A percentile compares a stretch with the other conserved stretches of the same genome.
Conservation (phyloP, 2,797 vertebrate genomes). For the Bradypodion ventrale region DNA sequence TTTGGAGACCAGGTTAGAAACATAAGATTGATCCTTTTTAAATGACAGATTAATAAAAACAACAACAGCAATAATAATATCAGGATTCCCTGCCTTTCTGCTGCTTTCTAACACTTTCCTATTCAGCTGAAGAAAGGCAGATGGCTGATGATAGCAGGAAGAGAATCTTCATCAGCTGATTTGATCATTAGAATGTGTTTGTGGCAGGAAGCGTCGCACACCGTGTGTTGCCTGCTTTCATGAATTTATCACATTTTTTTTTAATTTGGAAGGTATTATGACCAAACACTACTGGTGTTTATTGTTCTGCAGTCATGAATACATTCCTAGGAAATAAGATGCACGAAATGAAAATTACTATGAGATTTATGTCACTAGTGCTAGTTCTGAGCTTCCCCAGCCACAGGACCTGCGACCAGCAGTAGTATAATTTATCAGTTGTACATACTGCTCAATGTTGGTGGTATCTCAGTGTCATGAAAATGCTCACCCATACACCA, state of each 20-base stretch:
- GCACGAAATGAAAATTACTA: not conserved
- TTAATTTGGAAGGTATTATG: conserved; percentile 11
- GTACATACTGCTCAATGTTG: not conserved
- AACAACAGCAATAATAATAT: conserved; percentile 41
- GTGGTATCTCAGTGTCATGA: not conserved
- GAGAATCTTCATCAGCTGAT: conserved; percentile 81
- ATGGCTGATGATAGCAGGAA: conserved; percentile 82
- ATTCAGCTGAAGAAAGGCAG: conserved; percentile 75
- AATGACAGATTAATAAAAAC: conserved; percentile 19
- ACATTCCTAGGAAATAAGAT: not conserved
- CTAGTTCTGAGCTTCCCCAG: not conserved
- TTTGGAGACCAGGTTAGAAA: conserved; percentile 98
- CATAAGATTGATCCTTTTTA: conserved; percentile 78
- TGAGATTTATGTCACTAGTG: too few relatives aligned
- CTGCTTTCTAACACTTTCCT: conserved; percentile 51
- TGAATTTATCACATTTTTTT: conserved; percentile 6
- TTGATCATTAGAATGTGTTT: conserved; percentile 83
- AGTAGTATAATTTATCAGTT: not conserved
- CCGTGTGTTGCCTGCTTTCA: conserved; percentile 23
- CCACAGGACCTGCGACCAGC: not conserved
- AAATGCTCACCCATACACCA: not conserved
- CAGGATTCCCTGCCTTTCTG: conserved; percentile 8
- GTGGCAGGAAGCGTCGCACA: conserved; percentile 75
- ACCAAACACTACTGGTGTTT: not conserved
- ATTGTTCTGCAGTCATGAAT: not conserved